phyloP scores from a whole-genome alignment of 2,888 invertebrate genomes.

The Euclidia mi region DNA sequence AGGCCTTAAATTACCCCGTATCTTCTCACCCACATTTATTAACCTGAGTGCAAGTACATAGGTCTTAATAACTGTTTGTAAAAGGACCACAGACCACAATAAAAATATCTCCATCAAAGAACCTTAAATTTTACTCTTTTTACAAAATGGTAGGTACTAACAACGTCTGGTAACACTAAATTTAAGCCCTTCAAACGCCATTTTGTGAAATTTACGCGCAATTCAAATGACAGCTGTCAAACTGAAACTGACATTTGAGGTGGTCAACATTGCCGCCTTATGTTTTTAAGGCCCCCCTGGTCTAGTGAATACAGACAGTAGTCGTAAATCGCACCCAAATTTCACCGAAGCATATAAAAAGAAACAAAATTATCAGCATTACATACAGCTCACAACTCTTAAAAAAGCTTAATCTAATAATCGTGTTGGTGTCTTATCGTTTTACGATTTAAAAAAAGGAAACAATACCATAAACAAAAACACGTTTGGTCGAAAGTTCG shows the following conservation, averaged over 20 bases:
- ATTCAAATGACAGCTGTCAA: conserved; percentile 9
- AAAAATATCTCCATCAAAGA: conserved; percentile 13
- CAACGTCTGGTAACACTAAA: conserved; percentile 42
- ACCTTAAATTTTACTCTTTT: conserved; percentile 29
- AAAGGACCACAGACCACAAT: conserved; percentile 4
- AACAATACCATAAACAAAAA: conserved; percentile 51
- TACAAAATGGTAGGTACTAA: conserved; percentile 39
- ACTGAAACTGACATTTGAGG: no score
- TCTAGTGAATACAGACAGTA: no score
- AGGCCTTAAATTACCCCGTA: no score
- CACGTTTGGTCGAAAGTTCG: conserved; percentile 54
- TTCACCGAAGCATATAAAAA: conserved; percentile 13
- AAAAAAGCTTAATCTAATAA: conserved; percentile 65
- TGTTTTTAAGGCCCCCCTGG: no score
- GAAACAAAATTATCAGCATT: conserved; percentile 27
- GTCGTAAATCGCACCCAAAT: conserved; percentile 24
- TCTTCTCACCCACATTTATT: no score
- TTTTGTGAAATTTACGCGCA: conserved; percentile 13
- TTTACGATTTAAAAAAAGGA: conserved; percentile 61
- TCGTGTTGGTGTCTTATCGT: conserved; percentile 72
- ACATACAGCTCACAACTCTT: conserved; percentile 66
- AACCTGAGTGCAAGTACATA: no score
- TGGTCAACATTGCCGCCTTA: no score
- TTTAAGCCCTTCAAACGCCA: conserved; percentile 27
- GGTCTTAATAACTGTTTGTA: no score